These are phyloP conservation scores for Galleria mellonella DNA, from an alignment of 1,140 invertebrate genomes.

Conservation along the genomic window DNA sequence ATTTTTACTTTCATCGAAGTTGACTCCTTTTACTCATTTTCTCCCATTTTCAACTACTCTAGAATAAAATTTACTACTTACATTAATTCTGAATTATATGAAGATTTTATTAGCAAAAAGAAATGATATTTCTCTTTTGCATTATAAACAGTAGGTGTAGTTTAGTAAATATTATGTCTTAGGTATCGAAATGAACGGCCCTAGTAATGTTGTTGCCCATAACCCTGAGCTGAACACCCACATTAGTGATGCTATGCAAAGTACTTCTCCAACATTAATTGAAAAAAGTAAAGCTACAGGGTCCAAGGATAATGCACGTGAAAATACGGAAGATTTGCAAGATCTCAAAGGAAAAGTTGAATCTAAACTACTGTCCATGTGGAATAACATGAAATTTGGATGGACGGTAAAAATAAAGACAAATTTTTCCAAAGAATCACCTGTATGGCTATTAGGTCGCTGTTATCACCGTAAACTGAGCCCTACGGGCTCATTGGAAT, in stretches of 20 bases:
- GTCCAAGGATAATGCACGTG: constrained; percentile 47
- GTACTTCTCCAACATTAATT: constrained; percentile 25
- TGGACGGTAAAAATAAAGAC: constrained; percentile 88
- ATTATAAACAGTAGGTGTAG: too few species aligned
- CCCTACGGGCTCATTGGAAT: constrained; percentile 78
- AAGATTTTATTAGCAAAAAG: too few species aligned
- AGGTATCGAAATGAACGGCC: constrained; percentile 31
- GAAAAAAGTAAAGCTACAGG: constrained; percentile 27
- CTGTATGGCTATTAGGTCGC: constrained; percentile 87
- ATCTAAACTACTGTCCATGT: constrained; percentile 87
- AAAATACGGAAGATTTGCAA: constrained; percentile 57
- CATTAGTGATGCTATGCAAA: constrained; percentile 24
- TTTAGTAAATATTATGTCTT: too few species aligned
- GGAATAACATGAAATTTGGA: constrained; percentile 94
- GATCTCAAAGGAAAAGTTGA: constrained; percentile 86
- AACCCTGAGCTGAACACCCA: constrained; percentile 25
- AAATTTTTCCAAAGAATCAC: constrained; percentile 89
- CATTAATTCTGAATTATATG: too few species aligned
- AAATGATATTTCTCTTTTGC: too few species aligned
- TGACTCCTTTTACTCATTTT: too few species aligned
- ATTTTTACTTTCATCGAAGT: too few species aligned
- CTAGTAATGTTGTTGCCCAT: constrained; percentile 28
- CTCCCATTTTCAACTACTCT: too few species aligned
- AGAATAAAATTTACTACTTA: too few species aligned
- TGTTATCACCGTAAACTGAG: constrained; percentile 86